Base-by-base conservation (phyloP, 2,797 vertebrate genomes). In the Mormyrops boulengeri region DNA sequence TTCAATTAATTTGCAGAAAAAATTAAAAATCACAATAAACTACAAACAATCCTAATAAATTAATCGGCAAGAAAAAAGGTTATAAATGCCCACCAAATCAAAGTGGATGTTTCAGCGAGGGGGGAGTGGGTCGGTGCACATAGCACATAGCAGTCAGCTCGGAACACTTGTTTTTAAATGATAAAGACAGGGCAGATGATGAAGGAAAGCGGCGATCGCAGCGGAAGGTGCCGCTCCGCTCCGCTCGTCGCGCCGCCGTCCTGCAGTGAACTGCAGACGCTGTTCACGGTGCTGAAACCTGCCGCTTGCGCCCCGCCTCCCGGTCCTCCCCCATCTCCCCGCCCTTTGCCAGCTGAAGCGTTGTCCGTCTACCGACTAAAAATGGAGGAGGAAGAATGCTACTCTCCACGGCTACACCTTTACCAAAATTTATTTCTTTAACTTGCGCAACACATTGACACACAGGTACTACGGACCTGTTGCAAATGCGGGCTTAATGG, bases 231-330 rank as follows among this genome's bases (percentile, higher is more conserved):
- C 34, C 9, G 66, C 30, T 52, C 82, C 19, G 80, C 80, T 84
- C 80, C 34, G n/a, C 80, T 44, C 26, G 60, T 44, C 82, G 90
- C 89, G 88, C 89, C 87, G 89, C 91, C 89, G 93, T 88, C 91
- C 91, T 88, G 94, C 92, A 94, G 94, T 92, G 91, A 91, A 88
- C 91, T 91, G 89, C 91, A 92, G 92, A 90, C 92, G 93, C 94
- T 95, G 94, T 93, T 95, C 94, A 92, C 89, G 94, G 95, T 95
- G 92, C 94, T 96, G 95, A 91, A 90, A 44, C 88, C 53, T 85
- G 88, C 47, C 50, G 52, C 82, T 50, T 77, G 19, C 19, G 41
- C 91, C 55, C 90, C 89, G 90, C 88, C 89, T 90, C 49, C 47
- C 44, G 82, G 9, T 49, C 82, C 44, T 50, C 82, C 82, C 49